A percentile compares a stretch with the other conserved stretches of the same genome.
Conservation (phyloP, 2,888 invertebrate genomes). For the Nomada fucata region DNA sequence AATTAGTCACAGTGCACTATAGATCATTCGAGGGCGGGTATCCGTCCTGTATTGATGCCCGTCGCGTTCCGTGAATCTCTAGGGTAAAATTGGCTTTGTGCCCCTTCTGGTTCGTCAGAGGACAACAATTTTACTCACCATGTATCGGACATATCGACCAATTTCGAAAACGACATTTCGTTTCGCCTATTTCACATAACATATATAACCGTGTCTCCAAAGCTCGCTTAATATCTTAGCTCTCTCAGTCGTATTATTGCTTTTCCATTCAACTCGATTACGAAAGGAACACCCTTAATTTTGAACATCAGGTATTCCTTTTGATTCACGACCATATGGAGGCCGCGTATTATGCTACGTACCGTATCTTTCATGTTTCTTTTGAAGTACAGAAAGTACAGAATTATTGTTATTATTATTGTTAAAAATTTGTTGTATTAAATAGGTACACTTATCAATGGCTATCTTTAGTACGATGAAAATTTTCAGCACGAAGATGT, state of each 20-base stretch:
- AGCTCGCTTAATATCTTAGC: constrained; percentile 6
- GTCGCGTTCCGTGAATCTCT: constrained; percentile 66
- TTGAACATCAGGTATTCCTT: not conserved
- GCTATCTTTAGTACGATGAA: too few species aligned
- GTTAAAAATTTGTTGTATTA: not conserved
- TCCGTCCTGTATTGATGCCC: constrained; percentile 29
- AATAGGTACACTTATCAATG: too few species aligned
- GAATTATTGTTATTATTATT: not conserved
- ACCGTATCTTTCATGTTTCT: too few species aligned
- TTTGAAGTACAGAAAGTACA: not conserved
- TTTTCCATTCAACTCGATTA: not conserved
- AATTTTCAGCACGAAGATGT: too few species aligned
- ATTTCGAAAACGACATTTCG: constrained; percentile 58
- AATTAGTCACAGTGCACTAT: constrained; percentile 42
- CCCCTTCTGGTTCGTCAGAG: constrained; percentile 56
- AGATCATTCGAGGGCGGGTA: constrained; percentile 38
- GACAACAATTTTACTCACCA: constrained; percentile 64
- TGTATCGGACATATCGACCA: constrained; percentile 60
- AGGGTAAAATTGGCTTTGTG: constrained; percentile 77
- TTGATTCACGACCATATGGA: not conserved
- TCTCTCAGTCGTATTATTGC: not conserved
- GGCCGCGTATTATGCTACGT: too few species aligned
- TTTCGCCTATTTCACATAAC: constrained; percentile 32
- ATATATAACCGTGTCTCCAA: constrained; percentile 27
- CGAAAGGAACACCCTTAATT: not conserved